These are phyloP conservation scores for Lepisosteus oculatus DNA, from an alignment of 2,113 vertebrate genomes.

Conservation along the genomic window DNA sequence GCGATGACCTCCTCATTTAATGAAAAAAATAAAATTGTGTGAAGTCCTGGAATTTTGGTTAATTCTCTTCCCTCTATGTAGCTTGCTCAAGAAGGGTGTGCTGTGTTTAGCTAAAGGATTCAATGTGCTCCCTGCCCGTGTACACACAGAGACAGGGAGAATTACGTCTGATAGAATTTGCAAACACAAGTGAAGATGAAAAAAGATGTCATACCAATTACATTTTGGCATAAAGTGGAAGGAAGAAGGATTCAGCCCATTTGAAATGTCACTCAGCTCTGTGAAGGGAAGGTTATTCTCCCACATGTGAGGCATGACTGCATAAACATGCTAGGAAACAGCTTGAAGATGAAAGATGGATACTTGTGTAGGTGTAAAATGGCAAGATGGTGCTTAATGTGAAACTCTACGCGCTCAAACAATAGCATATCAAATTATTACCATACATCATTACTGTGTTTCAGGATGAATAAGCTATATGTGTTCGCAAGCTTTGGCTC, in stretches of 20 bases:
- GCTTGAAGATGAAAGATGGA: conserved; percentile 17
- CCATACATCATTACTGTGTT: not conserved
- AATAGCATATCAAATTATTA: not conserved
- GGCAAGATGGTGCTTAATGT: conserved; percentile 3
- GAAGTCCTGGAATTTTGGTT: too few relatives aligned
- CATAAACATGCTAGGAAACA: conserved; percentile 29
- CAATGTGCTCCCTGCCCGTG: too few relatives aligned
- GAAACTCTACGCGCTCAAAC: conserved; percentile 4
- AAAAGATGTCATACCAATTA: conserved; percentile 9
- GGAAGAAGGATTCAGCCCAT: conserved; percentile 35
- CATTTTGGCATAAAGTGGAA: conserved; percentile 33
- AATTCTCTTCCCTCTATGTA: too few relatives aligned
- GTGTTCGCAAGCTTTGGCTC: too few relatives aligned
- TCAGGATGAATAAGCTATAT: too few relatives aligned
- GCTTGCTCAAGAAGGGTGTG: too few relatives aligned
- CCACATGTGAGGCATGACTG: conserved; percentile 9
- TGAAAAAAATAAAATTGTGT: too few relatives aligned
- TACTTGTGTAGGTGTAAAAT: conserved; percentile 16
- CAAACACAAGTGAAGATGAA: too few relatives aligned
- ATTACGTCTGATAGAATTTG: too few relatives aligned
- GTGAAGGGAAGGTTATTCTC: conserved; percentile 3
- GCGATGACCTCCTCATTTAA: too few relatives aligned
- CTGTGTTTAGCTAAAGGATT: too few relatives aligned
- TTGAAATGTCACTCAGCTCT: conserved; percentile 37
- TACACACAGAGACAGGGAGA: too few relatives aligned